These are phyloP conservation scores for Cladopsammia gracilis DNA, from an alignment of 64 coral and sea anemone genomes.

Conservation along the genomic window DNA sequence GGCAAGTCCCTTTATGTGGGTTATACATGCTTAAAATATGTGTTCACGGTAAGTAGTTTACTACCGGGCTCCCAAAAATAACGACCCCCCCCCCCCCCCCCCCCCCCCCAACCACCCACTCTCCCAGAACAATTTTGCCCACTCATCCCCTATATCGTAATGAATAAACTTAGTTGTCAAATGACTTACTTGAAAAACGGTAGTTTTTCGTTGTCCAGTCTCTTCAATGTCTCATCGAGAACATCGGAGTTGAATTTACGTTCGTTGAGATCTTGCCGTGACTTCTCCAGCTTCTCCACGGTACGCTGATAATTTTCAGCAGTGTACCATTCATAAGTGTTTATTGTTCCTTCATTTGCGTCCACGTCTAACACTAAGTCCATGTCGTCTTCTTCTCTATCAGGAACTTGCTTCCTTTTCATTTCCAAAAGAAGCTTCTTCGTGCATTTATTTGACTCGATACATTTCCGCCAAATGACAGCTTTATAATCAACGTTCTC, in stretches of 20 bases:
- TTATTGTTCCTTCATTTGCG: background rate
- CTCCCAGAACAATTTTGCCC: too few relatives aligned
- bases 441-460: constrained; percentile 4
- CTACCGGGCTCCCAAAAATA: too few relatives aligned
- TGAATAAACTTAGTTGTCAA: too few relatives aligned
- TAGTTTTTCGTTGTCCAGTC: background rate
- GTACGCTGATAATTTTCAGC: constrained; percentile 4
- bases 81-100: too few relatives aligned
- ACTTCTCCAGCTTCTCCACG: background rate
- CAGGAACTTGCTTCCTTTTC: constrained; percentile 1
- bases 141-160: too few relatives aligned
- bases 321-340: background rate
- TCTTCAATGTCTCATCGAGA: background rate
- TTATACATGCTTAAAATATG: too few relatives aligned
- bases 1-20: too few relatives aligned
- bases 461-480: constrained; percentile 13
- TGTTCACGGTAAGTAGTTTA: too few relatives aligned
- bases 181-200: background rate
- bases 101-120: too few relatives aligned
- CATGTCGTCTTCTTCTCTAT: constrained; percentile 11
- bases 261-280: background rate
- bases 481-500: constrained; percentile 24
- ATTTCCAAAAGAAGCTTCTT: background rate
- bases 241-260: background rate
- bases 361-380: background rate